Percentiles rank a stretch among this genome's conserved stretches.
These are phyloP conservation scores for Dolichomitus sp. DNA, from an alignment of 2,888 invertebrate genomes.

Conservation along the genomic window DNA sequence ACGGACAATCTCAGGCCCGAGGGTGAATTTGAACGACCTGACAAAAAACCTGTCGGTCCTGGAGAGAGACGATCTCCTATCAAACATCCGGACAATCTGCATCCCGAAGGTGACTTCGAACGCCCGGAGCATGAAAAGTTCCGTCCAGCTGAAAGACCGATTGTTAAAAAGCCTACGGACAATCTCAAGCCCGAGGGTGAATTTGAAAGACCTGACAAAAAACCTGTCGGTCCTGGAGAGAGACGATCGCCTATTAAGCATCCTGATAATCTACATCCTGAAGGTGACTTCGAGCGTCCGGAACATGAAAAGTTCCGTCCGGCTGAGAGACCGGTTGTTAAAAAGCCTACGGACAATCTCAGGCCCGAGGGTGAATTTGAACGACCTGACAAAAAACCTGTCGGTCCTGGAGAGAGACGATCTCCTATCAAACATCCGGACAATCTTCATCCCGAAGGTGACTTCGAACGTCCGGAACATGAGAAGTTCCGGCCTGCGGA, in stretches of 20 bases:
- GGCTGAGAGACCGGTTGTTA: conserved; percentile 82
- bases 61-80: conserved; percentile 82
- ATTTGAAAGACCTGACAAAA: conserved; percentile 85
- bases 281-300: conserved; percentile 87
- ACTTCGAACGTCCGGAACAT: conserved; percentile 85
- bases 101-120: conserved; percentile 88
- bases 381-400: conserved; percentile 87
- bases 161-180: conserved; percentile 85
- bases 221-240: conserved; percentile 73
- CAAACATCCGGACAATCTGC: conserved; percentile 87
- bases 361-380: conserved; percentile 88
- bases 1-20: conserved; percentile 86
- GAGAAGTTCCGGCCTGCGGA: conserved; percentile 84
- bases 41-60: conserved; percentile 78
- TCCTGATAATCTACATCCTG: conserved; percentile 87
- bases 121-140: conserved; percentile 87
- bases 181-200: conserved; percentile 87
- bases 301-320: conserved; percentile 83
- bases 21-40: conserved; percentile 83
- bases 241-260: conserved; percentile 83
- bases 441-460: conserved; percentile 88
- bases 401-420: conserved; percentile 87
- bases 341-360: conserved; percentile 86
- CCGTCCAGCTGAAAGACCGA: conserved; percentile 71
- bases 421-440: conserved; percentile 83